Conservation (phyloP, 2,888 invertebrate genomes). For the Yponomeuta cagnagella region DNA sequence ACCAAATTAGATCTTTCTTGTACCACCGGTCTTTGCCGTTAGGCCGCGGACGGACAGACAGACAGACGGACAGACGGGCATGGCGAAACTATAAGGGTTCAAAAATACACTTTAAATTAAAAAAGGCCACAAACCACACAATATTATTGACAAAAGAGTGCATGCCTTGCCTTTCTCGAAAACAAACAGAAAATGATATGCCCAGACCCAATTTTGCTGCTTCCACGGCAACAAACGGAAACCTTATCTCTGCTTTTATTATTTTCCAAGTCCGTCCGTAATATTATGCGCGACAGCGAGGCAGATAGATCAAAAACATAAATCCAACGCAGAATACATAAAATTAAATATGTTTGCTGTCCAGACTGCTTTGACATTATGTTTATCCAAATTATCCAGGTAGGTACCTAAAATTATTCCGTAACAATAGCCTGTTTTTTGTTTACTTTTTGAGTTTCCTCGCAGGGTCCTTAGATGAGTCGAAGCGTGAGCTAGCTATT, state of each 20-base stretch:
- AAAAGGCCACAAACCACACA: too few relatives aligned
- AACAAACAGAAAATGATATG: conserved; percentile 58
- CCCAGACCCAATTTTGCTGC: conserved; percentile 54
- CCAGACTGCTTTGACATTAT: conserved; percentile 27
- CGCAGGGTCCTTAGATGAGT: too few relatives aligned
- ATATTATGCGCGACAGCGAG: conserved; percentile 64
- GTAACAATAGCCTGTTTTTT: neutral
- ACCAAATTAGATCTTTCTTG: too few relatives aligned
- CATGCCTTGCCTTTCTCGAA: conserved; percentile 37
- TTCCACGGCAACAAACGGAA: conserved; percentile 55
- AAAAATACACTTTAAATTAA: too few relatives aligned
- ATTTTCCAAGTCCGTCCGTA: conserved; percentile 65
- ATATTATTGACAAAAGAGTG: neutral
- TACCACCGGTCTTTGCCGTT: too few relatives aligned
- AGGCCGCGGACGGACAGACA: too few relatives aligned
- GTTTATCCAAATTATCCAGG: neutral
- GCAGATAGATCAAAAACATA: conserved; percentile 69
- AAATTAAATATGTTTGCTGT: conserved; percentile 58
- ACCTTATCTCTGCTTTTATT: conserved; percentile 66
- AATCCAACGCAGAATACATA: conserved; percentile 47
- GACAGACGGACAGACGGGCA: too few relatives aligned
- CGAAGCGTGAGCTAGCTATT: too few relatives aligned
- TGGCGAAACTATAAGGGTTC: too few relatives aligned
- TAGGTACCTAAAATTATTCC: neutral
- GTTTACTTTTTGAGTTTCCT: too few relatives aligned